These are phyloP conservation scores for Somateria mollissima DNA, from an alignment of 2,797 vertebrate genomes.

Conservation along the genomic window DNA sequence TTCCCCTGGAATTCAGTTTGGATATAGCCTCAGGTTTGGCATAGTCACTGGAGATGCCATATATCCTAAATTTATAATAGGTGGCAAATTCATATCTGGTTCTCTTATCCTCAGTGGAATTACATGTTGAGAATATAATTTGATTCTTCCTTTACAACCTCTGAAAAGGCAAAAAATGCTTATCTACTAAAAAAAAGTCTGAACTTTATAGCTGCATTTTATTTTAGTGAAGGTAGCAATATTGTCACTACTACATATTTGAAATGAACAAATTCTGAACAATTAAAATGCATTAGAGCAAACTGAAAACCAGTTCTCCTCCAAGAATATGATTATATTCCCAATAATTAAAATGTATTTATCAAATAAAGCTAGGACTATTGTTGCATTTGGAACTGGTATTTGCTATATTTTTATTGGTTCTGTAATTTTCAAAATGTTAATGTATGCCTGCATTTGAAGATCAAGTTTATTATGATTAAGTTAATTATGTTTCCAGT, in stretches of 20 bases:
- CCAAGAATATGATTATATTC: slow-evolving; percentile 49
- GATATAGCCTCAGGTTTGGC: background rate
- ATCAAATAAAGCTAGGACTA: slow-evolving; percentile 28
- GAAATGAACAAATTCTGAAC: background rate
- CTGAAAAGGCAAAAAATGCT: background rate
- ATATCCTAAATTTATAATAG: background rate
- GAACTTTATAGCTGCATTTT: background rate
- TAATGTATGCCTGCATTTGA: slow-evolving; percentile 29
- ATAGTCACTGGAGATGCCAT: background rate
- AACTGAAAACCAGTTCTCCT: background rate
- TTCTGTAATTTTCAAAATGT: slow-evolving; percentile 43
- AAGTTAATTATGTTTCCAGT: slow-evolving; percentile 54
- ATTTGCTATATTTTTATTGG: slow-evolving; percentile 47
- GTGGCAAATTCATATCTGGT: background rate
- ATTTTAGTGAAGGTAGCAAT: background rate
- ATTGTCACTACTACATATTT: background rate
- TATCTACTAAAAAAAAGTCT: background rate
- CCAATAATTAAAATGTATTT: slow-evolving; percentile 31
- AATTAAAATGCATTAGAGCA: background rate
- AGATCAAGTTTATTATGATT: slow-evolving; percentile 5
- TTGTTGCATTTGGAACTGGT: slow-evolving; percentile 15
- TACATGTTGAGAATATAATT: background rate
- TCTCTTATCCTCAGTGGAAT: background rate
- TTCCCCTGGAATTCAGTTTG: background rate
- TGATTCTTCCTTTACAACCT: background rate